Base-by-base conservation (phyloP, 2,888 invertebrate species). In the Oligia strigilis region DNA sequence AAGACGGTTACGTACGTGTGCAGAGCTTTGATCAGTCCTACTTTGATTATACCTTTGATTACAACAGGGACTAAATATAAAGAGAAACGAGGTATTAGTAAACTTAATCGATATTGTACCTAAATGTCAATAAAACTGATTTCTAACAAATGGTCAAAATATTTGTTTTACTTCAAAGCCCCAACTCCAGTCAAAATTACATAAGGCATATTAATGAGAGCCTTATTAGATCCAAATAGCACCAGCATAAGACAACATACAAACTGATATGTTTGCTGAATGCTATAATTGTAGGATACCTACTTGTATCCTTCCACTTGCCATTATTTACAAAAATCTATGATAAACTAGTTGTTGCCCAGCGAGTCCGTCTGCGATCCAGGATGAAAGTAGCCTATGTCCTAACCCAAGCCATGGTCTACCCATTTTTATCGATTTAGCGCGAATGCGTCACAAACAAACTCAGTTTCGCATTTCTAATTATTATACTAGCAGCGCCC, bases 1-100 rank as follows among this genome's bases (percentile, higher is more conserved):
- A 99, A 97, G 99, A 99, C 95, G 99, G 99, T 97, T 99, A 99
- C 94, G 98, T 99, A 71, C 98, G 99, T 92, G 98, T 99, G 78
- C 99, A 99, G 96, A 98, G 98, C 93, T 99, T 99, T 94, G 99
- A 99, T 97, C 98, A 98, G 92, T 98, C 99, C 71, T 99, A 99
- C 97, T 99, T 99, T 96, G 99, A 99, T 93, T 99, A 99, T 95
- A 98, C 98, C 90, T 99, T 99, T 95, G 99, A 99, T 97, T 99
- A 98, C 91, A 97, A 97, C 91, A 95, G 97, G 89, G 97, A 97
- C 90, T 97, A 92, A 94, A 88, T 77, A 80, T 70, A 76, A 85
- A 75, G 65, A 79, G 80, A 78, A 86, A 80, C 8, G 66, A 84
- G 85, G 83, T 89, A 88, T 87, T 88, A 84, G 58, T 84, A 79